These are phyloP conservation scores for Sminthurinus signatus DNA, from an alignment of 1,140 invertebrate species.

Conservation along the genomic window DNA sequence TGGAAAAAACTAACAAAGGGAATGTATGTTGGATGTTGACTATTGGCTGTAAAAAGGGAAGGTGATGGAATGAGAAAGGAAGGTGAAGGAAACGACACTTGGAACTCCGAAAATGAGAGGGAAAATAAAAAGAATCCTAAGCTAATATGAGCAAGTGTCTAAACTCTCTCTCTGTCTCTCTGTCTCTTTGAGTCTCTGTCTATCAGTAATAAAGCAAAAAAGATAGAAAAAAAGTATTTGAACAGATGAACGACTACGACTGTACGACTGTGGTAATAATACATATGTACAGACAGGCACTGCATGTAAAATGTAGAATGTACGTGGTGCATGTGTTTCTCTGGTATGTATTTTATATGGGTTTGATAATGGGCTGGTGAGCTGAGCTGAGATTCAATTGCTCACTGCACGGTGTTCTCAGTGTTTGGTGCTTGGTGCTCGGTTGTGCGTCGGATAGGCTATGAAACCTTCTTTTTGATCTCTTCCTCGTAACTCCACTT, in stretches of 20 bases:
- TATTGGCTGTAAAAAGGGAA: conserved; percentile 20
- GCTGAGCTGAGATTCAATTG: neutral
- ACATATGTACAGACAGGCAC: neutral
- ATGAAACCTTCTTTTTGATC: conserved; percentile 40
- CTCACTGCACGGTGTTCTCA: too few relatives aligned
- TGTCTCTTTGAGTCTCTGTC: neutral
- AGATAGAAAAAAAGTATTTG: neutral
- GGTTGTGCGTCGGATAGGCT: conserved; percentile 35
- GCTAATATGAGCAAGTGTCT: conserved; percentile 5
- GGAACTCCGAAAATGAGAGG: conserved; percentile 2
- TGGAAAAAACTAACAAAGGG: conserved; percentile 29
- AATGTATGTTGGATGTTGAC: conserved; percentile 6
- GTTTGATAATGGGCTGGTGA: too few relatives aligned
- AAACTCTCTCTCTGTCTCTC: neutral
- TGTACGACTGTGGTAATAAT: neutral
- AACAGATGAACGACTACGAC: neutral
- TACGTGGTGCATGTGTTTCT: neutral
- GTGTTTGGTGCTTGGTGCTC: conserved; percentile 23
- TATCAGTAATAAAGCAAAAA: conserved; percentile 3
- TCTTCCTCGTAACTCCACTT: conserved; percentile 39
- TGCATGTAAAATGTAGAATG: neutral
- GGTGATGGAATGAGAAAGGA: conserved; percentile 27
- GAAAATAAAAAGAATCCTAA: neutral
- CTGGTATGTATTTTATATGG: neutral
- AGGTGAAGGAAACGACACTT: conserved; percentile 28